Conservation (phyloP, 2,888 invertebrate species). For the Carpatolechia fugitivella region DNA sequence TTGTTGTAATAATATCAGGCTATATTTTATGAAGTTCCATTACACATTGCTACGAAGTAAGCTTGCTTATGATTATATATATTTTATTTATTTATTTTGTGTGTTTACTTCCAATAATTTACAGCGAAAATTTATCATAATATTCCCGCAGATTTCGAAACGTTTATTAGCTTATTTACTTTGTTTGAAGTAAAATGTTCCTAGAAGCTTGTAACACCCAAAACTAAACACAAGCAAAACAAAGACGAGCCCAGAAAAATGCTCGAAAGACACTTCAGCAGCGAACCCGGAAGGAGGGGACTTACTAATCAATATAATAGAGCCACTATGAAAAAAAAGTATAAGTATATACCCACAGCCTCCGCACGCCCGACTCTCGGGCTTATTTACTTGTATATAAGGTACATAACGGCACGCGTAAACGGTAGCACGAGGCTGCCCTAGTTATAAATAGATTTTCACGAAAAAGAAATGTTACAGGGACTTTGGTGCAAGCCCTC, state of each 20-base stretch:
- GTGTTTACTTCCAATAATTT: no score
- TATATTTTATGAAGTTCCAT: no score
- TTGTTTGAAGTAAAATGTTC: no score
- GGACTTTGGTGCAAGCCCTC: slow-evolving; percentile 74
- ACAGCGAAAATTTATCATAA: no score
- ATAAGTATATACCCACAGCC: slow-evolving; percentile 49
- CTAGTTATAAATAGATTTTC: slow-evolving; percentile 80
- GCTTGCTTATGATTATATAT: no score
- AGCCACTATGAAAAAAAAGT: slow-evolving; percentile 76
- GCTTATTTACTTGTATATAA: slow-evolving; percentile 29
- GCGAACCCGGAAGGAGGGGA: slow-evolving; percentile 63
- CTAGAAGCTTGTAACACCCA: background rate
- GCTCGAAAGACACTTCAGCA: slow-evolving; percentile 54
- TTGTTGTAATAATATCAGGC: no score
- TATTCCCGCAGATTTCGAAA: no score
- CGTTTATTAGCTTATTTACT: no score
- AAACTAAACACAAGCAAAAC: slow-evolving; percentile 42
- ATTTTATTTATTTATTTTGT: no score
- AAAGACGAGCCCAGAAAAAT: slow-evolving; percentile 63
- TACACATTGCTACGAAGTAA: no score
- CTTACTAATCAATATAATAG: slow-evolving; percentile 79
- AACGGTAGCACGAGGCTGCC: slow-evolving; percentile 56
- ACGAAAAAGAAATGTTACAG: slow-evolving; percentile 80
- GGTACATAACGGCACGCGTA: slow-evolving; percentile 34
- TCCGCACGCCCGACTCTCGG: slow-evolving; percentile 35